Evolutionary conservation across 1,140 invertebrate genomes (phyloP).

Genomic region (Formica selysi): DNA sequence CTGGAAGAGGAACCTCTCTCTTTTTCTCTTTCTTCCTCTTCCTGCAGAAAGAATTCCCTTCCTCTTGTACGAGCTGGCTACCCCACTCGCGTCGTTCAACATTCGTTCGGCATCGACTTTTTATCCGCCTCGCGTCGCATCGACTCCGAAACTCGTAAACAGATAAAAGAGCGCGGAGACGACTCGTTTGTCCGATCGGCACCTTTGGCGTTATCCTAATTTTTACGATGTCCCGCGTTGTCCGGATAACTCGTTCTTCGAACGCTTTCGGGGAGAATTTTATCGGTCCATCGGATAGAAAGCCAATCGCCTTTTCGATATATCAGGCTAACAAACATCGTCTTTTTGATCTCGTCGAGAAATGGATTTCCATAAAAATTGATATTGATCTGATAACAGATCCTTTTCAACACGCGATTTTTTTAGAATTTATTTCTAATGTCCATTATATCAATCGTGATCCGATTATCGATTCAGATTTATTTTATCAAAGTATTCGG

Average conservation of each 20-base stretch:
- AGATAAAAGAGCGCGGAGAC: slow-evolving; percentile 49
- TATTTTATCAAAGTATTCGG: neutral
- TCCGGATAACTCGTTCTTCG: neutral
- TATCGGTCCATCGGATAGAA: slow-evolving; percentile 9
- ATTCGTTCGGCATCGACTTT: slow-evolving; percentile 42
- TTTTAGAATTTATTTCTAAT: slow-evolving; percentile 18
- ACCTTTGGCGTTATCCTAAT: slow-evolving; percentile 51
- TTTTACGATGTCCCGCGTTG: slow-evolving; percentile 55
- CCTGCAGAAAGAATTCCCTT: slow-evolving; percentile 16
- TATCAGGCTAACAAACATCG: neutral
- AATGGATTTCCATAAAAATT: slow-evolving; percentile 33
- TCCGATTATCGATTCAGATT: neutral
- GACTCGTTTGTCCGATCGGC: slow-evolving; percentile 44
- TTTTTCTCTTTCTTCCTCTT: neutral
- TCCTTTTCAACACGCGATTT: too few relatives aligned
- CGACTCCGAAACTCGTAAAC: slow-evolving; percentile 58
- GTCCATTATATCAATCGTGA: neutral
- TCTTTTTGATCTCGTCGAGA: neutral
- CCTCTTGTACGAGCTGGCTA: slow-evolving; percentile 21
- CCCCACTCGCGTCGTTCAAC: slow-evolving; percentile 27
- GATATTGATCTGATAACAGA: neutral
- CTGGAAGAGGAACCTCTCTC: slow-evolving; percentile 53
- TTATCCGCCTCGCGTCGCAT: slow-evolving; percentile 15
- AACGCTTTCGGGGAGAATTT: slow-evolving; percentile 14
- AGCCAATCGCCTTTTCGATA: neutral